Conservation (phyloP, 2,888 invertebrate species). For the Erebia palarica region DNA sequence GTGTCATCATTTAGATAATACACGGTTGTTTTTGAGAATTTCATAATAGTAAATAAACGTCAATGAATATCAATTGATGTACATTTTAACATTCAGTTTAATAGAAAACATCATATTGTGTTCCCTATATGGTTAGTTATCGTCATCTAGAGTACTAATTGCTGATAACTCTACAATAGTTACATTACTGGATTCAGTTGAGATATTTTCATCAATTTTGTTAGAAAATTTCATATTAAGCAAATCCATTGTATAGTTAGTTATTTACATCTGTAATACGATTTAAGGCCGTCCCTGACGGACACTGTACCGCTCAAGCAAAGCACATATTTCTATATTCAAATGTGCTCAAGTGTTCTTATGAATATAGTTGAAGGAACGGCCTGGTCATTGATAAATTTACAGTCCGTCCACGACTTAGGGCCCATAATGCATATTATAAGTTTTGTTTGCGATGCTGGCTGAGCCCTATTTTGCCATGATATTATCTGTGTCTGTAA, state of each 20-base stretch:
- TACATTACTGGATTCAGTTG: background rate
- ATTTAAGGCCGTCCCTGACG: background rate
- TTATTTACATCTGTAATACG: background rate
- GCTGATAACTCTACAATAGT: background rate
- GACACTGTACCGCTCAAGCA: background rate
- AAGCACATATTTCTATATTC: background rate
- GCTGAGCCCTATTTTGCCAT: background rate
- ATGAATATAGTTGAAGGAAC: background rate
- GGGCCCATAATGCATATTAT: background rate
- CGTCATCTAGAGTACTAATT: background rate
- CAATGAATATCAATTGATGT: background rate
- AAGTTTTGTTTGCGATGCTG: background rate
- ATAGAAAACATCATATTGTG: background rate
- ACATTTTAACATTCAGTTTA: background rate
- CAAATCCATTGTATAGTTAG: background rate
- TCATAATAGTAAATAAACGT: background rate
- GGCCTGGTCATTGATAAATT: background rate
- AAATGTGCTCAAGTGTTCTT: background rate
- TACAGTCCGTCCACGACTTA: background rate
- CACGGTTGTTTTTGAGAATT: background rate
- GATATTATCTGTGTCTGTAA: background rate
- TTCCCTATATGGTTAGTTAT: background rate
- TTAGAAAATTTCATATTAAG: background rate
- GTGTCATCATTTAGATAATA: background rate
- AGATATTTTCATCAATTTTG: background rate